These are phyloP conservation scores for Oncorhynchus kisutch DNA, from an alignment of 2,113 vertebrate species.

Conservation along the genomic window DNA sequence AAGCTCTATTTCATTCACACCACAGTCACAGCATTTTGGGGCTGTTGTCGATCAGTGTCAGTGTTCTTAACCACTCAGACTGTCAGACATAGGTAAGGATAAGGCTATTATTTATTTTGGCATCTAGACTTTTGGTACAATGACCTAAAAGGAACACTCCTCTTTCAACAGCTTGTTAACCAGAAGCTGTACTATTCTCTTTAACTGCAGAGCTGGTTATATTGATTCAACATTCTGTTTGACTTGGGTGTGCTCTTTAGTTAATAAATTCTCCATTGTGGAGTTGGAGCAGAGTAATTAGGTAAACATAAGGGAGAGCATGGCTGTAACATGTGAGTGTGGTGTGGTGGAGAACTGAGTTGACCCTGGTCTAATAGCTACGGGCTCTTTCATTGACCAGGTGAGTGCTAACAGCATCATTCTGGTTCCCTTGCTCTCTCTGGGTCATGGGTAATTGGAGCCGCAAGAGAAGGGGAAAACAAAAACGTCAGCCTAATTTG, in stretches of 20 bases:
- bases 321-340: constrained; percentile 12
- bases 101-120: too few species aligned
- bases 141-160: too few species aligned
- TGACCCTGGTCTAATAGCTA: constrained; percentile 39
- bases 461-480: constrained; percentile 28
- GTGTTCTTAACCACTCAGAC: neutral
- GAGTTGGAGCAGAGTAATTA: neutral
- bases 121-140: too few species aligned
- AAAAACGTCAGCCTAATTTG: constrained; percentile 44
- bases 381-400: constrained; percentile 51
- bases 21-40: constrained; percentile 12
- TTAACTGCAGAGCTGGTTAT: too few species aligned
- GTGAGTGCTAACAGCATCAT: constrained; percentile 30
- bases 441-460: constrained; percentile 47
- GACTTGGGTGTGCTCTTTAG: too few species aligned
- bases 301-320: neutral
- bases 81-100: neutral
- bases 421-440: constrained; percentile 22
- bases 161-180: too few species aligned
- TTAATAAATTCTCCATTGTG: neutral
- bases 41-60: neutral
- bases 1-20: constrained; percentile 33
- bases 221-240: too few species aligned
- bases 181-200: too few species aligned
- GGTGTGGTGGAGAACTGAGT: constrained; percentile 5